phyloP scores from a whole-genome alignment of 2,888 invertebrate species.

The Smittia aterrima region DNA sequence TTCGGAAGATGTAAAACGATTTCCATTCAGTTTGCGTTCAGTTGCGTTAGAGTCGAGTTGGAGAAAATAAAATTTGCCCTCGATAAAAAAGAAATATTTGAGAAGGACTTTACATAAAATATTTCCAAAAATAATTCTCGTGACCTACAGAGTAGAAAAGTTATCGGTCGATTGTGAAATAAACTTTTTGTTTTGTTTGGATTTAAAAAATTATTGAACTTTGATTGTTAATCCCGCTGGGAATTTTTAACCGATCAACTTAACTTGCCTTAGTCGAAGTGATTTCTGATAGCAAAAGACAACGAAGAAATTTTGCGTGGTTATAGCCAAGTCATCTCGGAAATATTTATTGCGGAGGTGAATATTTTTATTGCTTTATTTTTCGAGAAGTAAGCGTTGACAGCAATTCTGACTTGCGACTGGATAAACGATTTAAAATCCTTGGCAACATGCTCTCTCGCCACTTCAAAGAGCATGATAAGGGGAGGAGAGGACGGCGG shows the following conservation, averaged over 20 bases:
- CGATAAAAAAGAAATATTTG: background rate
- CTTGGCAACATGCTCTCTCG: background rate
- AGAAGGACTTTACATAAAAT: background rate
- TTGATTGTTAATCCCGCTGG: too few species aligned
- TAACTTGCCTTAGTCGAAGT: too few species aligned
- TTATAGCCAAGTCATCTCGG: too few species aligned
- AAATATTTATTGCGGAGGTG: background rate
- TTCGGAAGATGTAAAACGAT: background rate
- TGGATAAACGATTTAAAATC: background rate
- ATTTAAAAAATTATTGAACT: too few species aligned
- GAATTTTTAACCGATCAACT: too few species aligned
- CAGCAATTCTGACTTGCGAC: background rate
- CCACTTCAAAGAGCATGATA: background rate
- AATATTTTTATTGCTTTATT: background rate
- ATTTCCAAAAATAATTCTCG: background rate
- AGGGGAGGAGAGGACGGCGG: too few species aligned
- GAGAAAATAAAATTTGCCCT: background rate
- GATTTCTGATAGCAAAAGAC: too few species aligned
- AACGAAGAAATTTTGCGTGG: too few species aligned
- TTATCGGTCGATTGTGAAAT: too few species aligned
- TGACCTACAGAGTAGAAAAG: background rate
- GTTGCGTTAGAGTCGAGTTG: background rate
- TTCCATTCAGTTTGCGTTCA: conserved; percentile 10
- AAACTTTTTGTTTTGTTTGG: too few species aligned
- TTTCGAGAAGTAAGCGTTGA: background rate